phyloP scores from a whole-genome alignment of 2,888 invertebrate species.

The Sicus ferrugineus region DNA sequence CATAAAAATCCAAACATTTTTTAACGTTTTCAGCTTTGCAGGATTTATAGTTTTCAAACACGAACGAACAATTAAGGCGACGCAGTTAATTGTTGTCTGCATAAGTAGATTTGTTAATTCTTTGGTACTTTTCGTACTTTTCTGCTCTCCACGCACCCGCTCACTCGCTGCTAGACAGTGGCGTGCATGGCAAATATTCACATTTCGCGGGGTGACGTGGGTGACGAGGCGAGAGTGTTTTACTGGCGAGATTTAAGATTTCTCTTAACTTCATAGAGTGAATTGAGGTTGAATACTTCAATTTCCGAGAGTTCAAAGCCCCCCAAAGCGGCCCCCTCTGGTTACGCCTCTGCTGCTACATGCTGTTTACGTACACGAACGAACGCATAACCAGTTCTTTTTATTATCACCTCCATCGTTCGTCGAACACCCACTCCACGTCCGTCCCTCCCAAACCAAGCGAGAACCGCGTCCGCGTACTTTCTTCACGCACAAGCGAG shows the following conservation, averaged over 20 bases:
- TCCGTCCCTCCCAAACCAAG: neutral
- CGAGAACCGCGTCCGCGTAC: neutral
- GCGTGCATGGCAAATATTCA: no score
- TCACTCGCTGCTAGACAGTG: neutral
- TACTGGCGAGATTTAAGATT: no score
- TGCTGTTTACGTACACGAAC: neutral
- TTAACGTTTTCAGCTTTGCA: neutral
- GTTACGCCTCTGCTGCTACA: neutral
- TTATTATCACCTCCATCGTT: constrained; percentile 11
- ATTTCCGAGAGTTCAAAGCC: no score
- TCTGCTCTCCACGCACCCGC: neutral
- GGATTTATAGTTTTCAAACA: constrained; percentile 23
- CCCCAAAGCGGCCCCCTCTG: neutral
- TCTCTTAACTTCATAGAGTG: no score
- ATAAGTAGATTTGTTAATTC: neutral
- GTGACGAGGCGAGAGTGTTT: no score
- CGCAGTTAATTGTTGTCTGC: constrained; percentile 17
- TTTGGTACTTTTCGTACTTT: neutral
- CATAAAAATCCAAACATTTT: constrained; percentile 23
- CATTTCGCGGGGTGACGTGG: no score
- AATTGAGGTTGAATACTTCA: no score
- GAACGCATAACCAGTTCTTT: constrained; percentile 16
- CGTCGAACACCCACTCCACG: neutral
- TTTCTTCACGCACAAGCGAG: neutral
- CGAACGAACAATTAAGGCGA: constrained; percentile 26